Evolutionary conservation across 2,797 vertebrate species (phyloP).

Genomic region (Ptychadena robeensis): DNA sequence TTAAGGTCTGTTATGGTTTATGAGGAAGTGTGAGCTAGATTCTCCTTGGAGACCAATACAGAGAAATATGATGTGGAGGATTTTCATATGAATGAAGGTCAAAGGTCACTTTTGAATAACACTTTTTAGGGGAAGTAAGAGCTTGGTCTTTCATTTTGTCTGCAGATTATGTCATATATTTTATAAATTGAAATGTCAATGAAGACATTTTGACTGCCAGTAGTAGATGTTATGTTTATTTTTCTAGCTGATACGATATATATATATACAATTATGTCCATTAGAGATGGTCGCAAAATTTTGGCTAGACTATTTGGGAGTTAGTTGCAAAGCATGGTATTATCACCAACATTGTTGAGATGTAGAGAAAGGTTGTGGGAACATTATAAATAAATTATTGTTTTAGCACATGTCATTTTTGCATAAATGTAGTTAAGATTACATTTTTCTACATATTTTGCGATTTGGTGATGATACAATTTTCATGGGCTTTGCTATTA

Average conservation of each 20-base stretch:
- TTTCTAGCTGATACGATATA: not conserved
- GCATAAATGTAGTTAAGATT: no score
- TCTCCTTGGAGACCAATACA: slow-evolving; percentile 79
- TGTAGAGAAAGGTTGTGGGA: no score
- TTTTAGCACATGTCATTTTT: no score
- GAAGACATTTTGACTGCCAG: not conserved
- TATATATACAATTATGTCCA: no score
- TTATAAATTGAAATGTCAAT: not conserved
- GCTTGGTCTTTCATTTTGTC: not conserved
- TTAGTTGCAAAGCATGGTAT: no score
- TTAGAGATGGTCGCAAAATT: no score
- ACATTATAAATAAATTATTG: no score
- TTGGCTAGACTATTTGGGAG: no score
- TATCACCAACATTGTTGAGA: no score
- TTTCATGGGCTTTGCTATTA: no score
- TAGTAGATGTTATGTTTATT: not conserved
- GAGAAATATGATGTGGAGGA: slow-evolving; percentile 79
- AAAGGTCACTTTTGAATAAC: slow-evolving; percentile 66
- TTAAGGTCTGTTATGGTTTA: slow-evolving; percentile 78
- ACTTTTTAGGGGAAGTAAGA: not conserved
- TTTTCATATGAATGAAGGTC: slow-evolving; percentile 74
- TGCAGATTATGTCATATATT: not conserved
- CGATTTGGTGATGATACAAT: no score
- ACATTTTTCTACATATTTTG: no score
- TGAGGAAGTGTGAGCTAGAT: slow-evolving; percentile 75